Evolutionary conservation across 2,113 vertebrate species (phyloP).

Genomic region (Heptranchias perlo): DNA sequence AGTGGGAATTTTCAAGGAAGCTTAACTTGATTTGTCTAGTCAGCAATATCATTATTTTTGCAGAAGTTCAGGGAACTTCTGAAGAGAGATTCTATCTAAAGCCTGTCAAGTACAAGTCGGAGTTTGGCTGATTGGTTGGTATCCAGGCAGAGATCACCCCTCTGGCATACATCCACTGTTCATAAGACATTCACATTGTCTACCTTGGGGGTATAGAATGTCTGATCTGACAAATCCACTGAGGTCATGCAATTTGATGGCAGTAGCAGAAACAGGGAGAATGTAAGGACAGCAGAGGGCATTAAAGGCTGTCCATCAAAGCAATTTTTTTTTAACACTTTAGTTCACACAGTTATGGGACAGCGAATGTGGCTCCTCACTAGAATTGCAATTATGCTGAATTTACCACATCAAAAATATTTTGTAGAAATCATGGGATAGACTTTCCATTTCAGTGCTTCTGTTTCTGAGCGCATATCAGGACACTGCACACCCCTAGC

Average conservation of each 20-base stretch:
- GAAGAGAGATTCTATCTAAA: neutral
- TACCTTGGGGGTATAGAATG: neutral
- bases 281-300: neutral
- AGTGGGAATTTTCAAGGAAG: neutral
- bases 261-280: neutral
- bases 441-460: neutral
- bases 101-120: neutral
- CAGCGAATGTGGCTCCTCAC: neutral
- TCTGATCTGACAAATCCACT: neutral
- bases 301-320: neutral
- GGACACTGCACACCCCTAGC: neutral
- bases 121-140: neutral
- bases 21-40: neutral
- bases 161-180: neutral
- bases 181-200: neutral
- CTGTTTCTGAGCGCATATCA: neutral
- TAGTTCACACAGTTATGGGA: neutral
- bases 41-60: neutral
- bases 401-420: neutral
- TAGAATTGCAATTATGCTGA: neutral
- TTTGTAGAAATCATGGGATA: neutral
- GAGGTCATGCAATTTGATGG: neutral
- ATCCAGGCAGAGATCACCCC: neutral
- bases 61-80: neutral
- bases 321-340: neutral